Evolutionary conservation across 2,113 vertebrate species (phyloP), one percentile per base, ranked within the genome.

Genomic region (Otocyon megalotis): DNA sequence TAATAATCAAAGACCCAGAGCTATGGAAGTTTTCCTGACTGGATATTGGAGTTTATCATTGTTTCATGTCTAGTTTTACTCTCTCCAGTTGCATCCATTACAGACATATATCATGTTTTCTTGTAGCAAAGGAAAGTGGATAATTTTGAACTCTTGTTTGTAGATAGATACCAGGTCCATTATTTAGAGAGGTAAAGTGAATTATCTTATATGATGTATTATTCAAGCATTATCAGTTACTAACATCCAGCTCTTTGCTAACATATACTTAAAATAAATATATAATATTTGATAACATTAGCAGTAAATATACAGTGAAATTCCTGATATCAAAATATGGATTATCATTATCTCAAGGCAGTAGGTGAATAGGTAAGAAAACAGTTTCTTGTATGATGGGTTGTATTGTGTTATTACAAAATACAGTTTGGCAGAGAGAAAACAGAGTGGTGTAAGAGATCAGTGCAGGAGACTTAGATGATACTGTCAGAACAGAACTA

Each of bases 101-200:
- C 14, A 30, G n/a, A 48, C 14, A 30, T 37, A 48, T 81, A 71
- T 69, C 35, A 71, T 13, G 0, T 56, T 94, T 37, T 35, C 15
- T 53, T 63, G 14, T 88, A 69, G 26, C 62, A 80, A 54, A 71
- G 15, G 28, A 77, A 56, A 74, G 35, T 67, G 28, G 32, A 80
- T 91, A 53, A 72, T 65, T 94, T 83, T 88, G 60, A 85, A 63
- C 50, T 83, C 50, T 19, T 81, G 8, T 89, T 43, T 82, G 13
- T 35, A 84, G 53, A 79, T 62, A 69, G 58, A 87, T 60, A 56
- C 14, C 58, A 86, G 35, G 58, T 96, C 32, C 37, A 71, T 92
- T 95, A 95, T 82, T 88, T 81, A 97, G 19, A 95, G 58, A 91
- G 67, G 24, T n/a, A 76, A 89, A 88, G 19, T 76, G n/a, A 90